Conservation (phyloP, 2,113 vertebrate genomes). For the Columba livia region DNA sequence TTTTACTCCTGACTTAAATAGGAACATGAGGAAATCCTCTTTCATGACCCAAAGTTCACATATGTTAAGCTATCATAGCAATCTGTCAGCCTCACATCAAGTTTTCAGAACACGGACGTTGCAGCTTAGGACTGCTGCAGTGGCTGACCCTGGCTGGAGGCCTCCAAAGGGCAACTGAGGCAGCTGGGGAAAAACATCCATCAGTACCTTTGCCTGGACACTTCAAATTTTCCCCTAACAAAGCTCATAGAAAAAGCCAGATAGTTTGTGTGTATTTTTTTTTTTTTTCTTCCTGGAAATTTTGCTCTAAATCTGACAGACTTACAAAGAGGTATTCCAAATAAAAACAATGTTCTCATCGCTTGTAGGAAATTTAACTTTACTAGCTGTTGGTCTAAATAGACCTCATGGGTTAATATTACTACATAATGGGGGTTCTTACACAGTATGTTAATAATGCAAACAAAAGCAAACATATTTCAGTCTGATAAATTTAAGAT, state of each 20-base stretch:
- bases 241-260: not conserved
- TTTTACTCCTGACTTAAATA: not conserved
- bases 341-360: rapidly evolving
- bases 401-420: not conserved
- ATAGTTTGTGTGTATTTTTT: not conserved
- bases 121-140: not conserved
- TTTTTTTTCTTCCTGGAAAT: not conserved
- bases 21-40: not conserved
- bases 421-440: not conserved
- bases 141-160: not conserved
- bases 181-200: not conserved
- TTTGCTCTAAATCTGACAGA: not conserved
- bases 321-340: not conserved
- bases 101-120: not conserved
- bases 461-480: not conserved
- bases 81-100: not conserved
- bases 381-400: not conserved
- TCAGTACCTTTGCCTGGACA: not conserved
- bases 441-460: not conserved
- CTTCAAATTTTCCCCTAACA: not conserved
- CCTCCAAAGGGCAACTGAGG: not conserved
- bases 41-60: not conserved
- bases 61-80: not conserved
- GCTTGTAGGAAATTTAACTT: not conserved
- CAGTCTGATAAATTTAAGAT: not conserved